Base-by-base conservation (phyloP, 2,797 vertebrate species). In the Diceros bicornis region DNA sequence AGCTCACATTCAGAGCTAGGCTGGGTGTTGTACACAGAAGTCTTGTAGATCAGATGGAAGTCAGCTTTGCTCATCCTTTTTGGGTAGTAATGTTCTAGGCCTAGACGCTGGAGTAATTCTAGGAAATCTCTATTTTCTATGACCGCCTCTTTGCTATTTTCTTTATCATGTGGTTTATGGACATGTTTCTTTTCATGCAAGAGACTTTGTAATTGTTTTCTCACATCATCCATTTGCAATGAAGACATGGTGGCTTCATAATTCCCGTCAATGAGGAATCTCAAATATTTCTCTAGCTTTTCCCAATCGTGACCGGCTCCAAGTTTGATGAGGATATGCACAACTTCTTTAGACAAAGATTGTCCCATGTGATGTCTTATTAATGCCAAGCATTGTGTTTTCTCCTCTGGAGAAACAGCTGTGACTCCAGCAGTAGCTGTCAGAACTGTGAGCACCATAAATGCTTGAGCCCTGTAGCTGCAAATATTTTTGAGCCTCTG, bases 51-150 rank as follows among this genome's bases (percentile, higher is more conserved):
- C 16, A 96, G 27, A 12, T 94, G 96, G 89, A 99, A 98, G 59
- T 98, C 62, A 96, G 72, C 84, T 20, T 66, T 98, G 6, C 69
- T 96, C 98, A 99, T 97, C 59, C 69, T 98, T 57, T 89, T 97
- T 2, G 98, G 98, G 12, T 98, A 99, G 75, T 86, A 75, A 16
- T 87, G 27, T 52, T 98, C 52, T 1, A 99, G 95, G 2, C 95
- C 98, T 47, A 99, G 97, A 34, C 64, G 57, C n/a, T 91, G 37
- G 2, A 98, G 94, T 29, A 99, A 64, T 18, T 96, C 94, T 25
- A 89, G 59, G 72, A 99, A 98, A 2, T 96, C 55, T 32, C 34
- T n/a, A 64, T 91, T 96, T 97, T 94, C 86, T 41, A 79, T 94
- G 18, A 75, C 23, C 20, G 96, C 50, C 1, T 6, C 7, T 62